phyloP scores from a whole-genome alignment of 2,797 vertebrate species.

The Acrossocheilus wenchowensis region DNA sequence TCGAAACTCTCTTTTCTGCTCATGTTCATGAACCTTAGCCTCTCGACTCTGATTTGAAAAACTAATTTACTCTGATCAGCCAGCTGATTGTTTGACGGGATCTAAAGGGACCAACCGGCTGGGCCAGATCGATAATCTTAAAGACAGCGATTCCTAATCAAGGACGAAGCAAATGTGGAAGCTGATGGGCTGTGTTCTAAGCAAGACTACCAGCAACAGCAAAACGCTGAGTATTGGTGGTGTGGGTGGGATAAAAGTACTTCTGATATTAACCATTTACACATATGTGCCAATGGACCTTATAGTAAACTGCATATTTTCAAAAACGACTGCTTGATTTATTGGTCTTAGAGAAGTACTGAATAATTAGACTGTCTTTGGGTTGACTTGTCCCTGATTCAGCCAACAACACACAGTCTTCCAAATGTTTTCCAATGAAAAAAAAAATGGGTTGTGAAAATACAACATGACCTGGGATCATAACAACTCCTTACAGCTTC shows the following conservation, averaged over 20 bases:
- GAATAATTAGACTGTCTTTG: conserved; percentile 1
- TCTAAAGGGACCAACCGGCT: conserved; percentile 51
- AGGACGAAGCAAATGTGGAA: conserved; percentile 48
- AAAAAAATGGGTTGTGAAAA: not conserved
- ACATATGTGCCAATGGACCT: conserved; percentile 13
- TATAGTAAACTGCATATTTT: not conserved
- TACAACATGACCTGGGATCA: not conserved
- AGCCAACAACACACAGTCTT: not conserved
- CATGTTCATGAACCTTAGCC: conserved; percentile 58
- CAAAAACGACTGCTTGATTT: not conserved
- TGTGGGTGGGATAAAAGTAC: conserved; percentile 17
- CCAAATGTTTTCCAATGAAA: not conserved
- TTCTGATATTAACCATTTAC: conserved; percentile 33
- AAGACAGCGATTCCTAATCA: conserved; percentile 49
- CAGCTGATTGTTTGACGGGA: conserved; percentile 61
- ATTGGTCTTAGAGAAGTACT: not conserved
- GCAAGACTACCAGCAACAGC: conserved; percentile 11
- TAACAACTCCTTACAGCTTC: not conserved
- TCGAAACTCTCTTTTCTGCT: conserved; percentile 69
- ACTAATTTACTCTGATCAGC: conserved; percentile 66
- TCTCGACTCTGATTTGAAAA: conserved; percentile 56
- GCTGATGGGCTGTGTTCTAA: conserved; percentile 22
- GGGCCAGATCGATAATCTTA: conserved; percentile 65
- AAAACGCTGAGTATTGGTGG: conserved; percentile 17
- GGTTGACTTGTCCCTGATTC: not conserved